Conservation (phyloP, 2,113 vertebrate species). For the Hymenochirus boettgeri region DNA sequence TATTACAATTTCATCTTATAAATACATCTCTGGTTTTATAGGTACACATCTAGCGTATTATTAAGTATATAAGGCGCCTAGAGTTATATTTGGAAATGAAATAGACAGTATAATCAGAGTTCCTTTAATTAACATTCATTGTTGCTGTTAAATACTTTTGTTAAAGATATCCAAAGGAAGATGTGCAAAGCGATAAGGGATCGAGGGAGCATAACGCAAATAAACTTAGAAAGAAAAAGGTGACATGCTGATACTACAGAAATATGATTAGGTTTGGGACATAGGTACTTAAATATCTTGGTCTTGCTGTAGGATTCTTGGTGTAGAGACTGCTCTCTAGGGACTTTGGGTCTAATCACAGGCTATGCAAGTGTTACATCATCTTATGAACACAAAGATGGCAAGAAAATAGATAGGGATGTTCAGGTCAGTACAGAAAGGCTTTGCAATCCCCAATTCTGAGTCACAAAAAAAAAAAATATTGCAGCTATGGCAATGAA, state of each 20-base stretch:
- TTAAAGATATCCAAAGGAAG: slow-evolving; percentile 47
- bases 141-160: slow-evolving; percentile 57
- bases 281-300: slow-evolving; percentile 58
- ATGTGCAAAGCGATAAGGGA: slow-evolving; percentile 48
- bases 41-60: no score
- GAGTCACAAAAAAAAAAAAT: slow-evolving; percentile 43
- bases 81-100: no score
- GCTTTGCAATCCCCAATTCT: slow-evolving; percentile 44
- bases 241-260: slow-evolving; percentile 59
- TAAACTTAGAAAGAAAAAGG: slow-evolving; percentile 69
- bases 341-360: slow-evolving; percentile 30
- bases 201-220: slow-evolving; percentile 52
- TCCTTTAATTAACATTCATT: slow-evolving; percentile 56
- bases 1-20: no score
- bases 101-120: no score
- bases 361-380: slow-evolving; percentile 36
- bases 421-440: slow-evolving; percentile 50
- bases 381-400: slow-evolving; percentile 47
- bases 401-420: slow-evolving; percentile 54
- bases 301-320: slow-evolving; percentile 49
- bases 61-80: no score
- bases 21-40: no score
- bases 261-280: slow-evolving; percentile 67
- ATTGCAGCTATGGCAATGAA: slow-evolving; percentile 43
- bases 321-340: slow-evolving; percentile 40